These are phyloP conservation scores for Nothobranchius kuhntae DNA, from an alignment of 2,113 vertebrate species.

Conservation along the genomic window DNA sequence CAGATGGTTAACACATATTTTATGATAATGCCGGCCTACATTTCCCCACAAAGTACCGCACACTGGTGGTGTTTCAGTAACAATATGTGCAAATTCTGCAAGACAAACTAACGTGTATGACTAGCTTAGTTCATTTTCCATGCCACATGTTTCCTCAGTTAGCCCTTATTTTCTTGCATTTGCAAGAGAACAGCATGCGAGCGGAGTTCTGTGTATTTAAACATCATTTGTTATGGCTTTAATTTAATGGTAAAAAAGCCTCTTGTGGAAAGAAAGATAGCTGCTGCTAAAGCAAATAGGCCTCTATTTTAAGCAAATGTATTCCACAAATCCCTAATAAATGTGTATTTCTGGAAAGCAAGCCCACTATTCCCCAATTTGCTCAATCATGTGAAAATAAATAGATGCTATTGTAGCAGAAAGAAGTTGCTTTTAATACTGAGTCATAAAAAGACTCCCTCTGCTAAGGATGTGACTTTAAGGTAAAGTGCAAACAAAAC, in stretches of 20 bases:
- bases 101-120: background rate
- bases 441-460: background rate
- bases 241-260: slow-evolving; percentile 13
- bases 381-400: slow-evolving; percentile 12
- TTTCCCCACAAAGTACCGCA: background rate
- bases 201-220: background rate
- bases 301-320: slow-evolving; percentile 15
- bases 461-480: slow-evolving; percentile 11
- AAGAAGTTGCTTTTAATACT: background rate
- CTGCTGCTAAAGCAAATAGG: slow-evolving; percentile 15
- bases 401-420: slow-evolving; percentile 9
- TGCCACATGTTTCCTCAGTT: slow-evolving; percentile 10
- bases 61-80: background rate
- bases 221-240: slow-evolving; percentile 15
- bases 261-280: slow-evolving; percentile 9
- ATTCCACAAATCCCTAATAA: slow-evolving; percentile 27
- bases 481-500: slow-evolving; percentile 42
- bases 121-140: background rate
- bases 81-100: background rate
- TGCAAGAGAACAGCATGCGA: background rate
- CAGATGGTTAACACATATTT: background rate
- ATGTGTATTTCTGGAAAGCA: slow-evolving; percentile 15
- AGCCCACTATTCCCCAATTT: slow-evolving; percentile 14
- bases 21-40: background rate
- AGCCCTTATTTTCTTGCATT: slow-evolving; percentile 12